Conservation (phyloP, 2,113 vertebrate genomes). For the Microcebus lehilahytsara region DNA sequence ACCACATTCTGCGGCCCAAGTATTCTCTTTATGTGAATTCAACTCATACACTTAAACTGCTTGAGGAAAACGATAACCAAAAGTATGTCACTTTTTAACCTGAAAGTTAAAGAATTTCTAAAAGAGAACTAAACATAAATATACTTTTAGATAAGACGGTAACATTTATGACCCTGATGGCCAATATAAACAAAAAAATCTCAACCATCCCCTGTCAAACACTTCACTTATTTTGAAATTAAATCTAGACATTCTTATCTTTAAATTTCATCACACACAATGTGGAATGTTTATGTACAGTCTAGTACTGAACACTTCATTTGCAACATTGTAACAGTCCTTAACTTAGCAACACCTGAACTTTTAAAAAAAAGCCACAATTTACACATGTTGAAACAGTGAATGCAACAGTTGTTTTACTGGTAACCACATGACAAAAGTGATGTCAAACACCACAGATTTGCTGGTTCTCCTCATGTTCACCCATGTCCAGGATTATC, state of each 20-base stretch:
- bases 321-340: conserved; percentile 85
- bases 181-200: conserved; percentile 78
- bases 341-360: conserved; percentile 85
- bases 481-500: conserved; percentile 81
- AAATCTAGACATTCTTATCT: conserved; percentile 77
- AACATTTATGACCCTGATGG: conserved; percentile 65
- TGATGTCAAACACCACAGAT: conserved; percentile 81
- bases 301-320: conserved; percentile 79
- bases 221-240: conserved; percentile 37
- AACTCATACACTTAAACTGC: conserved; percentile 64
- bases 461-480: conserved; percentile 86
- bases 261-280: conserved; percentile 75
- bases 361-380: conserved; percentile 85
- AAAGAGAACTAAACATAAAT: conserved; percentile 83
- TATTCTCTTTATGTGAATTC: conserved; percentile 67
- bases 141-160: conserved; percentile 46
- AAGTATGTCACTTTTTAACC: conserved; percentile 61
- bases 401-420: conserved; percentile 83
- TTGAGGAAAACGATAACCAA: conserved; percentile 62
- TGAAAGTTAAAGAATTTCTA: conserved; percentile 78
- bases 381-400: conserved; percentile 80
- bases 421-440: conserved; percentile 80
- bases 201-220: conserved; percentile 69
- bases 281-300: conserved; percentile 78
- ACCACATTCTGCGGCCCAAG: conserved; percentile 66